Evolutionary conservation across 2,797 vertebrate genomes (phyloP), one percentile per base, ranked within the genome.

Genomic region (Euphonia xanthogaster): DNA sequence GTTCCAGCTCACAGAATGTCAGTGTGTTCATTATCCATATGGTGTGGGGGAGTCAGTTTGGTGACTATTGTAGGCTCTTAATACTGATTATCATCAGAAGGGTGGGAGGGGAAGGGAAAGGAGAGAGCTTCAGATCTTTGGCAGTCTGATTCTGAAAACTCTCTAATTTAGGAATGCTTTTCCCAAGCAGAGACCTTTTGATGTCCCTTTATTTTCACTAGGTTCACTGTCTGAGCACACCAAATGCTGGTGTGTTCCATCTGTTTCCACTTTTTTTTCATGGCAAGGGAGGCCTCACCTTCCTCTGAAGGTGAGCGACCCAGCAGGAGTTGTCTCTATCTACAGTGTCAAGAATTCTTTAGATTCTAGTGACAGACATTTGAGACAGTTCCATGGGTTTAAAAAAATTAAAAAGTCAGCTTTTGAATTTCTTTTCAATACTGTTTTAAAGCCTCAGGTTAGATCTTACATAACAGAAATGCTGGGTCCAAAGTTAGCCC

Each of bases 21-120:
- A 44, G 13, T 16, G 16, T 65, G 19, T 85, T 88, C 25, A 0
- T 78, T 88, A 33, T 65, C 87, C 61, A 66, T 82, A 31, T 92
- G 89, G 86, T 66, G 83, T 88, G 93, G 44, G 67, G 57, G 90
- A 79, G 61, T 50, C 24, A 28, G 86, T 58, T 90, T 90, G 95
- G 86, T 88, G 91, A 74, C 78, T 95, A 0, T 71, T 67, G 68
- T 60, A 53, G 79, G 68, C 72, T 94, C 73, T 66, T 95, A 90
- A 70, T 88, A 18, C 74, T 84, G 92, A 88, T 90, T 23, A 94
- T 70, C 85, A 81, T 86, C 45, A 88, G 88, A 95, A 85, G 65
- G 76, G 71, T 77, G 61, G 86, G 78, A 78, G 79, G 86, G 17
- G 20, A 66, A 86, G 63, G 70, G 90, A 96, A 96, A 78, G 72